A percentile compares a stretch with the other conserved stretches of the same genome.
Evolutionary conservation across 2,888 invertebrate genomes (phyloP).

Genomic region (Morpho deidamia): DNA sequence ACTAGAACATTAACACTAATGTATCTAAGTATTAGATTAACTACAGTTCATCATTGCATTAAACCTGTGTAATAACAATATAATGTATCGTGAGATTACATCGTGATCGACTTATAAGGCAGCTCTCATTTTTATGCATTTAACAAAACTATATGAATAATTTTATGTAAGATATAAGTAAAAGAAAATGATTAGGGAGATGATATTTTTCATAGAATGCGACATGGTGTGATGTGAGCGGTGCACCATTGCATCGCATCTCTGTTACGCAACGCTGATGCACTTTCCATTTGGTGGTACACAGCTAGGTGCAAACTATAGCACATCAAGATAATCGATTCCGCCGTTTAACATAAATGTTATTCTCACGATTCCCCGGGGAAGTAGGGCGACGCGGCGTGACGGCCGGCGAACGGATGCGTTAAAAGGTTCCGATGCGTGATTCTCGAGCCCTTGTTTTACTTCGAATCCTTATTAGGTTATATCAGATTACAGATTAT

Average conservation of each 20-base stretch:
- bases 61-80: slow-evolving; percentile 4
- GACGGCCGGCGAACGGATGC: slow-evolving; percentile 60
- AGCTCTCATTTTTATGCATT: slow-evolving; percentile 5
- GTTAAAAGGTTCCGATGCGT: slow-evolving; percentile 51
- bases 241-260: slow-evolving; percentile 32
- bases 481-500: too few relatives aligned
- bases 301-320: slow-evolving; percentile 35
- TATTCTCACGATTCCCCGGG: slow-evolving; percentile 68
- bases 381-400: slow-evolving; percentile 52
- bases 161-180: not conserved
- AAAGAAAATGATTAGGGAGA: not conserved
- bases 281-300: slow-evolving; percentile 60
- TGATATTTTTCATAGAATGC: slow-evolving; percentile 4
- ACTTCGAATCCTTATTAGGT: not conserved
- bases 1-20: too few relatives aligned
- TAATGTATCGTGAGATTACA: slow-evolving; percentile 12
- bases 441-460: not conserved
- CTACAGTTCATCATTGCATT: not conserved
- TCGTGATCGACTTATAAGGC: slow-evolving; percentile 13
- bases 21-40: too few relatives aligned
- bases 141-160: not conserved
- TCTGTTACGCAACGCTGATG: slow-evolving; percentile 52
- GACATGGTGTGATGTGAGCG: slow-evolving; percentile 18
- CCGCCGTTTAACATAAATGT: slow-evolving; percentile 66
- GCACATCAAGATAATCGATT: slow-evolving; percentile 63